Conservation (phyloP, 2,888 invertebrate genomes). For the Lithophane ornitopus region DNA sequence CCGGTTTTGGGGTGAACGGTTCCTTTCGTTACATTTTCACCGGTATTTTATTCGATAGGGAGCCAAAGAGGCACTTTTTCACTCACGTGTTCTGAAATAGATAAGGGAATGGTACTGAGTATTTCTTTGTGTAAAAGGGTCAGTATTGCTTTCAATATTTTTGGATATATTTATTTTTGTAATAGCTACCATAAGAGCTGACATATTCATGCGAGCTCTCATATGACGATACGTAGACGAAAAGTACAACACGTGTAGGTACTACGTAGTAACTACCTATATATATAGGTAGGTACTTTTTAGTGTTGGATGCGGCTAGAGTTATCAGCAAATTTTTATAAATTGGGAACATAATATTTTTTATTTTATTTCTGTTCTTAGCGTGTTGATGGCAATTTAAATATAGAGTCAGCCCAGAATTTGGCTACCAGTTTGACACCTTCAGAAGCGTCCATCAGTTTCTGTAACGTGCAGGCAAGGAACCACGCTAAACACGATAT, state of each 20-base stretch:
- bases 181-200: background rate
- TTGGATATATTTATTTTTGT: background rate
- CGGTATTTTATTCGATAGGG: conserved; percentile 23
- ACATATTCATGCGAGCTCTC: conserved; percentile 8
- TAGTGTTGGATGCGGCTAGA: background rate
- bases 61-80: conserved; percentile 17
- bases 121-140: conserved; percentile 15
- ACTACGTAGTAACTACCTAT: background rate
- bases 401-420: too few species aligned
- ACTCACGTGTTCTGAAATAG: conserved; percentile 16
- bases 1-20: conserved; percentile 22
- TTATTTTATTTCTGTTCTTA: too few species aligned
- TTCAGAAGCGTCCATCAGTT: too few species aligned
- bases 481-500: too few species aligned
- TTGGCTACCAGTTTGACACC: too few species aligned
- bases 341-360: too few species aligned
- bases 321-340: too few species aligned
- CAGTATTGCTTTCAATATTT: background rate
- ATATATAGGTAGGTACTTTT: background rate
- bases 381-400: too few species aligned
- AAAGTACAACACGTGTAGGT: background rate
- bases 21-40: conserved; percentile 16
- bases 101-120: conserved; percentile 34
- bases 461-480: too few species aligned
- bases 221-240: background rate